Evolutionary conservation across 2,888 invertebrate species (phyloP), one percentile per base, ranked within the genome.

Genomic region (Holacanthella duospinosa): DNA sequence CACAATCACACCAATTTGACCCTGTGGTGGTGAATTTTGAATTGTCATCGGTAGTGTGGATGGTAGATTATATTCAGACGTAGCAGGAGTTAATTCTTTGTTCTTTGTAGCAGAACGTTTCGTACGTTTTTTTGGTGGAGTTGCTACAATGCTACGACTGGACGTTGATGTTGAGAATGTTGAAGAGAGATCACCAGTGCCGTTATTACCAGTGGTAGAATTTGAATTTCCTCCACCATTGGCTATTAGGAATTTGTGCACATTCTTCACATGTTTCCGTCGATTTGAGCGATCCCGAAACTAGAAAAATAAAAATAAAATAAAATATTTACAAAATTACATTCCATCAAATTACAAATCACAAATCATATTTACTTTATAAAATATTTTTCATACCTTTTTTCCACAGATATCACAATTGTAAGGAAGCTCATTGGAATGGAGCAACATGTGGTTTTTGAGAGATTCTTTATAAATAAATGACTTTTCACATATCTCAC

Each of bases 211-310:
- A 19, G 48, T 16, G 36, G 53, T 55, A 36, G 28, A n/a, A n/a
- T n/a, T n/a, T n/a, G n/a, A n/a, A n/a, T n/a, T 61, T 1, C 29
- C 64, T 59, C 69, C 69, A 21, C 71, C 70, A 61, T 71, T 71
- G 9, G 68, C 63, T 53, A 72, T 68, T 58, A 71, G 57, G 58
- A 70, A 69, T 60, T 73, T 73, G 60, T 73, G 72, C 43, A 73
- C 72, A 65, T 73, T 73, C 61, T 73, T 73, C 48, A 73, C 71
- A 65, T 73, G 72, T 55, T 73, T 73, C 54, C 72, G 61, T 12
- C 71, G 58, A 29, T 73, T 71, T 0, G 70, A 71, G 19, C 71
- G 67, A 62, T 73, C 72, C 12, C 71, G 64, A 54, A 72, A 72
- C 60, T 48, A 21, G 4, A 48, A 48, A 48, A 16, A n/a, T 16